phyloP scores from a whole-genome alignment of 2,797 vertebrate species.

The Chromobotia macracanthus region DNA sequence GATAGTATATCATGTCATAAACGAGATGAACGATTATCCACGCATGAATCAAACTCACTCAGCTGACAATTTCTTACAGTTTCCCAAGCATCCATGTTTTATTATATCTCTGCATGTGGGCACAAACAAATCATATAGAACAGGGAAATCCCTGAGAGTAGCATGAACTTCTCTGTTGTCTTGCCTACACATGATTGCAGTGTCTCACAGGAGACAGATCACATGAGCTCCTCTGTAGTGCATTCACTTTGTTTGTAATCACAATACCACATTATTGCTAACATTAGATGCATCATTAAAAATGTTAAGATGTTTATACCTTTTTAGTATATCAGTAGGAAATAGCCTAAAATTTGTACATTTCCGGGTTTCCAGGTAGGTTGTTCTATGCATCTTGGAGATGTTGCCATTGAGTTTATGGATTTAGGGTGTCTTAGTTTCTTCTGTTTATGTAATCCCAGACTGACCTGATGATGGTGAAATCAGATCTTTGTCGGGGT shows the following conservation, averaged over 20 bases:
- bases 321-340: too few relatives aligned
- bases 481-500: background rate
- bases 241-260: too few relatives aligned
- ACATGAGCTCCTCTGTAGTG: background rate
- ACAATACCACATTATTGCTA: too few relatives aligned
- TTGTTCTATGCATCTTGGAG: too few relatives aligned
- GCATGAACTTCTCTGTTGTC: background rate
- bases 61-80: background rate
- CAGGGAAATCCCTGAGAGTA: background rate
- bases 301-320: too few relatives aligned
- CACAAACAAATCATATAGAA: background rate
- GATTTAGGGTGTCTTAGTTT: background rate
- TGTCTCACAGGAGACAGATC: background rate
- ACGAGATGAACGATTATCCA: background rate
- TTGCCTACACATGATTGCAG: background rate
- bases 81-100: background rate
- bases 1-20: background rate
- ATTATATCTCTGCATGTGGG: background rate
- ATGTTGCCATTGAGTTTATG: too few relatives aligned
- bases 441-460: background rate
- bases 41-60: background rate
- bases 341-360: too few relatives aligned
- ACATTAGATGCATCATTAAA: too few relatives aligned
- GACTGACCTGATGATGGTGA: background rate
- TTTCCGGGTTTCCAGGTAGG: too few relatives aligned